Evolutionary conservation across 1,140 invertebrate genomes (phyloP).

Genomic region (Aricia agestis): DNA sequence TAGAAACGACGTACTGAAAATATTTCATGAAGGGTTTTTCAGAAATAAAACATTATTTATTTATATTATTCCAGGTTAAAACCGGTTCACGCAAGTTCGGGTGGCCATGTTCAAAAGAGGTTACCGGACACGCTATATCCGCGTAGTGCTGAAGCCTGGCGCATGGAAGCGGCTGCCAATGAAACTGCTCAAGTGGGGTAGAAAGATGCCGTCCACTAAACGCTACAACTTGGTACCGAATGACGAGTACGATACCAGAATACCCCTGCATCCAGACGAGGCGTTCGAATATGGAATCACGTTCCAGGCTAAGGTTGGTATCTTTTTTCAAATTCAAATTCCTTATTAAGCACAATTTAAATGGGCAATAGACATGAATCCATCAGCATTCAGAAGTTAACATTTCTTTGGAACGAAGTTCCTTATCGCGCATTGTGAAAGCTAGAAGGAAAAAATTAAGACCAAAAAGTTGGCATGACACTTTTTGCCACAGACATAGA

Average conservation of each 20-base stretch:
- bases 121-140: slow-evolving; percentile 49
- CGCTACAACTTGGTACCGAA: slow-evolving; percentile 96
- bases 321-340: neutral
- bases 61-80: slow-evolving; percentile 36
- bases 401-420: too few species aligned
- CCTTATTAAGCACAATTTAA: too few species aligned
- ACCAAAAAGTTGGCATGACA: too few species aligned
- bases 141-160: slow-evolving; percentile 48
- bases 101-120: slow-evolving; percentile 56
- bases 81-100: slow-evolving; percentile 27
- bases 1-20: too few species aligned
- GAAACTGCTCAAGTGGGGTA: slow-evolving; percentile 64
- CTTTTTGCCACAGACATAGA: too few species aligned
- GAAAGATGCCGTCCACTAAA: slow-evolving; percentile 89
- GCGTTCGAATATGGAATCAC: slow-evolving; percentile 97
- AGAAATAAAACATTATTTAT: too few species aligned
- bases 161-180: slow-evolving; percentile 58
- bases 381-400: too few species aligned
- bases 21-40: too few species aligned
- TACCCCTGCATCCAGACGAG: slow-evolving; percentile 96
- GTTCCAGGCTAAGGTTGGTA: slow-evolving; percentile 97
- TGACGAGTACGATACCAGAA: slow-evolving; percentile 95
- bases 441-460: too few species aligned
- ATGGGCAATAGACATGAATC: too few species aligned
- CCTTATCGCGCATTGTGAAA: too few species aligned